Percentiles rank a stretch among this genome's conserved stretches.
Conservation (phyloP, 2,113 vertebrate genomes). For the Oxyura jamaicensis region DNA sequence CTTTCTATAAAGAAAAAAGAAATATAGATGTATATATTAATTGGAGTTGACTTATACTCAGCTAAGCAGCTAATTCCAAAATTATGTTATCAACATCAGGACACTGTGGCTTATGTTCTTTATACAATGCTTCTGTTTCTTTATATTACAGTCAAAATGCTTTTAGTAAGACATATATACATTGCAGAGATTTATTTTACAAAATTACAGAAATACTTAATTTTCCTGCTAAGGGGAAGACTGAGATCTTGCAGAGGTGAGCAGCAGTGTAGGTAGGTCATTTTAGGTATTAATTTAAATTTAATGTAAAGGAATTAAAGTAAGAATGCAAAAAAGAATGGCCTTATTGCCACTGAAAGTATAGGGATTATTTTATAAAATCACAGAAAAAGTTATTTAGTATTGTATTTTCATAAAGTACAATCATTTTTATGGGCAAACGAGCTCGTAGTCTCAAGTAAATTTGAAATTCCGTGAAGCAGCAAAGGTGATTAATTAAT, state of each 20-base stretch:
- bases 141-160: neutral
- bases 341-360: neutral
- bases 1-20: constrained; percentile 89
- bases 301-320: neutral
- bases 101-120: neutral
- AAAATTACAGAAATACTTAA: neutral
- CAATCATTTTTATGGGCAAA: neutral
- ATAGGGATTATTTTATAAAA: neutral
- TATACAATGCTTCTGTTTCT: neutral
- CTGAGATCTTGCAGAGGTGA: neutral
- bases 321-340: neutral
- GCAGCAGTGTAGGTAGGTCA: neutral
- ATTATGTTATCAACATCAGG: constrained; percentile 13
- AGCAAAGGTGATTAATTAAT: neutral
- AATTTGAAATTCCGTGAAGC: neutral
- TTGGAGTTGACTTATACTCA: constrained; percentile 13
- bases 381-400: neutral
- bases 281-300: neutral
- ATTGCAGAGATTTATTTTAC: neutral
- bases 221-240: neutral
- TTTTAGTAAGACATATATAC: neutral
- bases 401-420: neutral
- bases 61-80: constrained; percentile 29
- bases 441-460: neutral
- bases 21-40: constrained; percentile 67